These are phyloP conservation scores for Rhinella marina DNA, from an alignment of 2,797 vertebrate species.

Conservation along the genomic window DNA sequence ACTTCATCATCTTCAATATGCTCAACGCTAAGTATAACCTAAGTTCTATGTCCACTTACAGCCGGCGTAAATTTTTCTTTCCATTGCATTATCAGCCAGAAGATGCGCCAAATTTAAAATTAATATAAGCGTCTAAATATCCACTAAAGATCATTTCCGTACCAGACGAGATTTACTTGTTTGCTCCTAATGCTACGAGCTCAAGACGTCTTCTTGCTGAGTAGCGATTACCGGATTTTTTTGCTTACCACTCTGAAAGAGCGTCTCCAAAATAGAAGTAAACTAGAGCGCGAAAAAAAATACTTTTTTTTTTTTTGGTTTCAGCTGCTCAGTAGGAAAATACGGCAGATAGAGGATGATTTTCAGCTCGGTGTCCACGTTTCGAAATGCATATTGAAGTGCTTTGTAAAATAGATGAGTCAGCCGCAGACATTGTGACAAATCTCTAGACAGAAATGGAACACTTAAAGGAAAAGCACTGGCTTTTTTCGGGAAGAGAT, in stretches of 20 bases:
- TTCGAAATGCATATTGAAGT: conserved; percentile 65
- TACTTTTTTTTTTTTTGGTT: conserved; percentile 61
- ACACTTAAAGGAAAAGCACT: conserved; percentile 67
- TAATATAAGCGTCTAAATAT: no score
- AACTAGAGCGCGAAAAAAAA: conserved; percentile 65
- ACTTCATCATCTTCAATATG: no score
- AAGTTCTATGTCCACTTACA: no score
- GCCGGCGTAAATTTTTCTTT: no score
- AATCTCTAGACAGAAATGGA: conserved; percentile 66
- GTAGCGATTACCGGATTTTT: conserved; percentile 66
- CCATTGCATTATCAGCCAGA: no score
- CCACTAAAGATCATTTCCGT: not conserved
- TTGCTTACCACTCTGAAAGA: conserved; percentile 81
- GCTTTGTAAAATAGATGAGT: conserved; percentile 77
- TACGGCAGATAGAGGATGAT: conserved; percentile 56
- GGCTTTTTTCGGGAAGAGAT: conserved; percentile 66
- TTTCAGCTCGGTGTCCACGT: conserved; percentile 60
- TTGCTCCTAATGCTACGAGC: conserved; percentile 68
- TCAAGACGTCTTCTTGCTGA: conserved; percentile 66
- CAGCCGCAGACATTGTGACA: conserved; percentile 74
- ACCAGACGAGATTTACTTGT: conserved; percentile 20
- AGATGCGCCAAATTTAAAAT: no score
- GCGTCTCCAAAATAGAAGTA: conserved; percentile 75
- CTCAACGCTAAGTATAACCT: no score
- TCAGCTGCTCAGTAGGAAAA: conserved; percentile 62